Percentiles rank a stretch among this genome's conserved stretches.
Conservation (phyloP, 2,113 vertebrate species). For the Elachura formosa region DNA sequence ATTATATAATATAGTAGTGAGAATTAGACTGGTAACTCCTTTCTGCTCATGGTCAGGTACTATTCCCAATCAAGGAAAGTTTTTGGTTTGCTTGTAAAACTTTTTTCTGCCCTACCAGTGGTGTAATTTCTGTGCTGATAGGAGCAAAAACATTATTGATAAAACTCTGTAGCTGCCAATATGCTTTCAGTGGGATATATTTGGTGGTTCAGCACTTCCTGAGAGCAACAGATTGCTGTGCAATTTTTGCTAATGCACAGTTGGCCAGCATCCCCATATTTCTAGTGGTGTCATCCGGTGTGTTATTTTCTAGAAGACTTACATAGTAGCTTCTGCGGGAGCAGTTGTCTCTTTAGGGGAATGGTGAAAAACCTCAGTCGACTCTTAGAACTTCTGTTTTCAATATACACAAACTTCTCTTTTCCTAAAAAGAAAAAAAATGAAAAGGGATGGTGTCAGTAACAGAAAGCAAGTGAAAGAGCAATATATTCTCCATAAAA, state of each 20-base stretch:
- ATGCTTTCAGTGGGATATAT: conserved; percentile 10
- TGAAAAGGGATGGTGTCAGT: not conserved
- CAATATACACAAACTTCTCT: not conserved
- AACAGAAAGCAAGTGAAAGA: not conserved
- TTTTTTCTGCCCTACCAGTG: not conserved
- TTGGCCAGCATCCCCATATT: not conserved
- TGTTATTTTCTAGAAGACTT: not conserved
- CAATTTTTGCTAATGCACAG: conserved; percentile 12
- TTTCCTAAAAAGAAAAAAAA: not conserved
- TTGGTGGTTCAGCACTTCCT: not conserved
- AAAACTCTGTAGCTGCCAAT: not conserved
- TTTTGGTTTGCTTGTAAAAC: not conserved
- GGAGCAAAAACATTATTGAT: not conserved
- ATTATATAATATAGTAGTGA: too few relatives aligned
- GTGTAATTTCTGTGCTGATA: not conserved
- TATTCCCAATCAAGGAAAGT: not conserved
- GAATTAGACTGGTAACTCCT: not conserved
- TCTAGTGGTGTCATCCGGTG: not conserved
- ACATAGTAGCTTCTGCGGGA: not conserved
- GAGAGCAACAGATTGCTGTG: not conserved
- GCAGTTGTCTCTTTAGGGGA: not conserved
- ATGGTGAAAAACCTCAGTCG: not conserved
- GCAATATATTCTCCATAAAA: not conserved
- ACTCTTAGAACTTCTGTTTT: not conserved
- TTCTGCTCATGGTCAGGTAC: not conserved